Evolutionary conservation across 2,888 invertebrate genomes (phyloP).

Genomic region (Luffia ferchaultella): DNA sequence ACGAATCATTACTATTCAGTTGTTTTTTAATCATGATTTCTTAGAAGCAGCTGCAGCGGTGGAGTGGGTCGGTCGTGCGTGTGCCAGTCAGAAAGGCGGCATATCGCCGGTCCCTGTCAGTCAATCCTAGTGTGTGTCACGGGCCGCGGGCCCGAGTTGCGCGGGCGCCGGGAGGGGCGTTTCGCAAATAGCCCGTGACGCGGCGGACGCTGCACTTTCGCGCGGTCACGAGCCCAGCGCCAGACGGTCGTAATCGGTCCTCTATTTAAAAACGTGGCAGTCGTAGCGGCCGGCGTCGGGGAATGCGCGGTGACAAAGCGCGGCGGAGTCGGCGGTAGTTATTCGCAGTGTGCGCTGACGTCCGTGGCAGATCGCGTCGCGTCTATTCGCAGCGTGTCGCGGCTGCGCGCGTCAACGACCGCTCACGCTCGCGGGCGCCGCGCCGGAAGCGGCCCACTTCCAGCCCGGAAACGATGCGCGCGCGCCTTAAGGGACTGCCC

Average conservation of each 20-base stretch:
- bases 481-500: slow-evolving; percentile 58
- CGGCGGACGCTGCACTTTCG: slow-evolving; percentile 61
- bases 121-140: no score
- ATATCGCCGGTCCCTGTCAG: no score
- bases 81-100: no score
- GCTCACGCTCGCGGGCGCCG: slow-evolving; percentile 61
- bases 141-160: no score
- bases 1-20: no score
- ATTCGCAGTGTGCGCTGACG: background rate
- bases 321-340: background rate
- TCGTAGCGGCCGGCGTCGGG: slow-evolving; percentile 34
- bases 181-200: slow-evolving; percentile 60
- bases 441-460: slow-evolving; percentile 63
- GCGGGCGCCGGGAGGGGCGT: slow-evolving; percentile 15
- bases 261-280: slow-evolving; percentile 62
- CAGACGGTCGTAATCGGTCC: slow-evolving; percentile 40
- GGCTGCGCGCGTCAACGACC: slow-evolving; percentile 15
- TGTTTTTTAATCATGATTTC: no score
- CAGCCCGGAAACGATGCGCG: slow-evolving; percentile 59
- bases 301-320: slow-evolving; percentile 32
- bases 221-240: slow-evolving; percentile 55
- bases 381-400: slow-evolving; percentile 12
- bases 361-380: slow-evolving; percentile 6
- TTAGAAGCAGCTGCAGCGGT: no score
- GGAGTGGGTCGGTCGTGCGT: no score